Base-by-base conservation (phyloP, 2,113 vertebrate species). In the Eulemur rufifrons region DNA sequence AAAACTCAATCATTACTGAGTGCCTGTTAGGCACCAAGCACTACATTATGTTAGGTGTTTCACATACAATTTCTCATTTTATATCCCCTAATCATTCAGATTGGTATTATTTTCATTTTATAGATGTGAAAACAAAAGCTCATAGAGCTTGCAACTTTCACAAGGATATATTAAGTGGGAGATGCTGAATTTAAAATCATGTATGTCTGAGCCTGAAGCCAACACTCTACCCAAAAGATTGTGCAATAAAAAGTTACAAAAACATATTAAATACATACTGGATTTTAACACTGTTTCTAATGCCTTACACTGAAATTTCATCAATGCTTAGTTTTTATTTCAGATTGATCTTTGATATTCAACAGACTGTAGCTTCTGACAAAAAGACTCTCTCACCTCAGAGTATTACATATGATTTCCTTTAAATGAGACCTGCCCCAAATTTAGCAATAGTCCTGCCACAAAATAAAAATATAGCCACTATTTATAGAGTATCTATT, bases 321-420 rank as follows among this genome's bases (percentile, higher is more conserved):
- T 23, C 69, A 84, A 85, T 34, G 29, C 52, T 95, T 50, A 91
- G 20, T 91, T 89, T 97, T 93, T 94, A 86, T 83, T 59, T 95
- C 74, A 88, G 42, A 66, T 50, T 83, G 20, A 82, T 74, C 27
- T 95, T 74, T n/a, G 78, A 42, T 52, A 93, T 92, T 92, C 85
- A 93, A 63, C 18, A 93, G 23, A 18, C 34, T 89, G 20, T 1
- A 83, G 87, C 15, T 92, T 37, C 71, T 84, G 56, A 94, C 52
- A 95, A 85, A 95, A 94, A 50, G n/a, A 86, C 82, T 97, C 39
- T 91, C 71, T 97, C 29, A 97, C 8, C 78, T 89, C 52, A 64
- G 34, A 87, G 63, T 71, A 68, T 23, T 45, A 82, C n/a, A 69
- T 15, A 82, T 37, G 25, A 96, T 89, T 94, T 96, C 56, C 59